Base-by-base conservation (phyloP, 2,113 vertebrate species). In the Cyprinodon brontotheroides region DNA sequence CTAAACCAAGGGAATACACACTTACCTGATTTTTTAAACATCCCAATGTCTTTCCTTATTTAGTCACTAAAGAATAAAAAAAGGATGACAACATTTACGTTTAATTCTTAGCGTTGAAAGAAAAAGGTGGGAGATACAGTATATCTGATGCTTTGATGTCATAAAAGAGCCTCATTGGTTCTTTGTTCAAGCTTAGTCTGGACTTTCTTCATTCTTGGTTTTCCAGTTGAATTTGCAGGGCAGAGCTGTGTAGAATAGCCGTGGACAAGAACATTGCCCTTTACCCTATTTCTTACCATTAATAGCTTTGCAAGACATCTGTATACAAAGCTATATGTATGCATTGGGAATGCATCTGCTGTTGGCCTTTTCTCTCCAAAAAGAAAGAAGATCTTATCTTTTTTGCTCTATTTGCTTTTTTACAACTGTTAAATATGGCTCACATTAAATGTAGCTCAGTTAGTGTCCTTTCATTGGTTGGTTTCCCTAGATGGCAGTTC, bases 1-100 rank as follows among this genome's bases (percentile, higher is more conserved):
- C 64, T 75, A 57, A 62, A 87, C 84, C 81, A 88, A 88, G 84
- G 85, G 92, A 91, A 91, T 92, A 90, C 89, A 92, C 90, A 89
- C 88, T 87, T 87, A 88, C 77, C 89, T 92, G 87, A 90, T 90
- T 92, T 86, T 82, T 90, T 91, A 88, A 69, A 68, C 84, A 92
- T 89, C 88, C 91, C 64, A 20, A 85, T 85, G 87, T 89, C 78
- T 77, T 82, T 66, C 75, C 68, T 38, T 29, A 80, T 78, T 10
- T 61, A 69, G 75, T 61, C 81, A 13, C 48, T 71, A 63, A 75
- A 87, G 75, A 85, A 89, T 90, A 88, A 75, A 89, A 93, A 87
- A 89, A 87, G 91, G 92, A 93, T 93, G 86, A 89, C 75, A 80
- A 76, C 78, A 68, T 88, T 90, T 91, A 89, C 77, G 74, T 88